Conservation (phyloP, 2,113 vertebrate genomes). For the Catharus fuscescens region DNA sequence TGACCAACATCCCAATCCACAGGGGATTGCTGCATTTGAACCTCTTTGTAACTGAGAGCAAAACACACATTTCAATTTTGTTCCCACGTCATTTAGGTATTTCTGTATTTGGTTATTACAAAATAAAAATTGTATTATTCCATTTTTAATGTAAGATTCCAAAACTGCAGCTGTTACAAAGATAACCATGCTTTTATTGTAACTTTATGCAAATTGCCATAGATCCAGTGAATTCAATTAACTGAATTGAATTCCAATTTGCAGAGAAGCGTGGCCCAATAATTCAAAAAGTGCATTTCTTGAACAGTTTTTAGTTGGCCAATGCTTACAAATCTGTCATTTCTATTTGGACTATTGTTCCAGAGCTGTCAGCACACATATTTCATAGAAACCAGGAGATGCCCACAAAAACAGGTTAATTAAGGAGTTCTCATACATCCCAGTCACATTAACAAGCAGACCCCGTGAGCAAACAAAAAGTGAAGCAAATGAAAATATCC, state of each 20-base stretch:
- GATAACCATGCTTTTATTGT: not conserved
- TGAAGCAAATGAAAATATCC: constrained; percentile 45
- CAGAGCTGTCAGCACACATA: not conserved
- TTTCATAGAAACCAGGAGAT: constrained; percentile 6
- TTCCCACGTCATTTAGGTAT: not conserved
- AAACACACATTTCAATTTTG: not conserved
- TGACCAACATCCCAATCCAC: not conserved
- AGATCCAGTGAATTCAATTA: constrained; percentile 55
- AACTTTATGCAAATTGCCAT: constrained; percentile 48
- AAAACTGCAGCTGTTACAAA: not conserved
- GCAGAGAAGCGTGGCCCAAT: not conserved
- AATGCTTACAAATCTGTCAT: constrained; percentile 11
- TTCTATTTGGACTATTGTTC: constrained; percentile 34
- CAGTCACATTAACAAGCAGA: constrained; percentile 29
- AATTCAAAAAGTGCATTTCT: constrained; percentile 34
- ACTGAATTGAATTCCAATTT: constrained; percentile 48
- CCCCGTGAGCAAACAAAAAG: constrained; percentile 30
- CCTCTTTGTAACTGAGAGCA: not conserved
- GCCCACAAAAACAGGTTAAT: constrained; percentile 64
- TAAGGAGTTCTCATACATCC: constrained; percentile 35
- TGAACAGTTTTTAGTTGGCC: not conserved
- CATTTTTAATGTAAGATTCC: not conserved
- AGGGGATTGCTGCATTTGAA: rapidly evolving
- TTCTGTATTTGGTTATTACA: not conserved
- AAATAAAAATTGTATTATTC: not conserved